Evolutionary conservation across 1,140 invertebrate genomes (phyloP).

Genomic region (Rhopalosiphum padi): DNA sequence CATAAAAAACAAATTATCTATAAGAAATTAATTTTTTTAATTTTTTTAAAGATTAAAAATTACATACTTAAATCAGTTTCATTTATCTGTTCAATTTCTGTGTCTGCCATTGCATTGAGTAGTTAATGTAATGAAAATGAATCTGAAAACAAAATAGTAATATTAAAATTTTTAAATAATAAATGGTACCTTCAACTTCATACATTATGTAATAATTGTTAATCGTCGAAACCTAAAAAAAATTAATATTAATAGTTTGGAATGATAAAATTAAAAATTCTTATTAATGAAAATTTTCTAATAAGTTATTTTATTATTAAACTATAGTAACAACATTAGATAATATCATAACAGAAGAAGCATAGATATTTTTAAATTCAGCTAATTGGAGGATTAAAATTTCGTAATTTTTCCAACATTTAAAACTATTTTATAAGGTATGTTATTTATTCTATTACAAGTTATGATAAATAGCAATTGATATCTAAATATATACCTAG

Average conservation of each 20-base stretch:
- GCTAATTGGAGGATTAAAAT: no score
- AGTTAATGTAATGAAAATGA: background rate
- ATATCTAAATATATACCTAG: no score
- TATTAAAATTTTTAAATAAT: background rate
- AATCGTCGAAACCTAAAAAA: background rate
- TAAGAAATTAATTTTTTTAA: background rate
- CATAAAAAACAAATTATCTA: background rate
- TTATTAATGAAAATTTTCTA: background rate
- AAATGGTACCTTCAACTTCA: background rate
- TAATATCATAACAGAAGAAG: background rate
- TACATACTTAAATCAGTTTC: constrained; percentile 51
- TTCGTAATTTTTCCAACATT: background rate
- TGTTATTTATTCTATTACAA: background rate
- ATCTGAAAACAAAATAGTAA: background rate
- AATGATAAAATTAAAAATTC: background rate
- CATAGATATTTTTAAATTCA: background rate
- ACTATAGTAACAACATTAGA: background rate
- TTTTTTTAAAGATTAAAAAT: background rate
- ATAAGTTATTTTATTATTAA: background rate
- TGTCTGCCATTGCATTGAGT: constrained; percentile 41
- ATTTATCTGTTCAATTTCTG: constrained; percentile 9
- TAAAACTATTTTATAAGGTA: background rate
- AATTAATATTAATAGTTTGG: background rate
- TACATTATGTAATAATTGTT: background rate
- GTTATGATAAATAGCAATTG: no score